phyloP scores from a whole-genome alignment of 1,140 invertebrate species.

The Drosophila tani region DNA sequence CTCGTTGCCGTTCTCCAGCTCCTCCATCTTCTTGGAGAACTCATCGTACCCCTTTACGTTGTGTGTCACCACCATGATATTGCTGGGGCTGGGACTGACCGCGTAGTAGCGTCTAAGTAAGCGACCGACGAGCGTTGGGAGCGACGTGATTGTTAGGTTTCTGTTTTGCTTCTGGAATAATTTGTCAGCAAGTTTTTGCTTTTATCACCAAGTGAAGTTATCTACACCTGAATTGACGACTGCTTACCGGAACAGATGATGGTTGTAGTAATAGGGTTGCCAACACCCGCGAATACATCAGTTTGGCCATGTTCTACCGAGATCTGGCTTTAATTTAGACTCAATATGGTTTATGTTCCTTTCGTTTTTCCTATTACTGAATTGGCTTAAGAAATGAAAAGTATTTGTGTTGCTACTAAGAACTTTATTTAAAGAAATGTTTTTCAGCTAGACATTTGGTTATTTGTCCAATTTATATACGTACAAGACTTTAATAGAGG shows the following conservation, averaged over 20 bases:
- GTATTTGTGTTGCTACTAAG: not conserved
- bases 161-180: constrained; percentile 1
- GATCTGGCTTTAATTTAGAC: not conserved
- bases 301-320: not conserved
- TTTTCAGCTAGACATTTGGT: too few species aligned
- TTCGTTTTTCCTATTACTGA: not conserved
- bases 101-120: constrained; percentile 54
- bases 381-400: not conserved
- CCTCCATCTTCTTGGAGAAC: constrained; percentile 86
- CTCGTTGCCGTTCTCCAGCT: constrained; percentile 84
- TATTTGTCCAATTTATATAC: too few species aligned
- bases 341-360: not conserved
- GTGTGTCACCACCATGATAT: constrained; percentile 87
- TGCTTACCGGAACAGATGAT: constrained; percentile 10
- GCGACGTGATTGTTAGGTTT: constrained; percentile 67
- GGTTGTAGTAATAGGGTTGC: constrained; percentile 8
- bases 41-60: constrained; percentile 87
- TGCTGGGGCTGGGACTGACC: constrained; percentile 37
- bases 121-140: constrained; percentile 28
- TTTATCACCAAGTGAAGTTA: constrained; percentile 23
- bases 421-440: not conserved
- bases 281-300: not conserved
- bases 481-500: too few species aligned
- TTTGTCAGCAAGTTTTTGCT: constrained; percentile 24
- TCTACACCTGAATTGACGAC: constrained; percentile 5